Conservation (phyloP, 1,140 invertebrate species). For the Brachionus rubens region DNA sequence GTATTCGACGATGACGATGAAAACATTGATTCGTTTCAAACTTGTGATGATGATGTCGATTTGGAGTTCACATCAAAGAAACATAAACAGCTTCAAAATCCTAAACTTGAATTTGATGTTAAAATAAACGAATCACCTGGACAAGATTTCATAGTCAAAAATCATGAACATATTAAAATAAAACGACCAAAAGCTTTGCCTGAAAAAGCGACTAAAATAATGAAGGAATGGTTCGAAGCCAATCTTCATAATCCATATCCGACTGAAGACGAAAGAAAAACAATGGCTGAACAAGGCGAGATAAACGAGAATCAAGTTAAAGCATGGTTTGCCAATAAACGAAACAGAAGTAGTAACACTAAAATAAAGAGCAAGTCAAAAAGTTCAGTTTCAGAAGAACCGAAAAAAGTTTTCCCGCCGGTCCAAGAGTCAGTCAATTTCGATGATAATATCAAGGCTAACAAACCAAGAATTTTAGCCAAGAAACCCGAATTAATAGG, state of each 20-base stretch:
- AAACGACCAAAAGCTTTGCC: conserved; percentile 30
- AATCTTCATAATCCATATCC: conserved; percentile 55
- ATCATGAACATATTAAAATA: background rate
- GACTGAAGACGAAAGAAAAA: conserved; percentile 51
- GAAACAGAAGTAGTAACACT: conserved; percentile 55
- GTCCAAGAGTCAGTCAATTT: background rate
- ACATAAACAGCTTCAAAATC: background rate
- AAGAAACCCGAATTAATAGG: too few relatives aligned
- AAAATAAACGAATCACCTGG: too few relatives aligned
- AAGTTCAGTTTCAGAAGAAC: background rate
- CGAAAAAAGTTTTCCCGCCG: too few relatives aligned
- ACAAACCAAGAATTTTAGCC: background rate
- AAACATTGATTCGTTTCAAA: background rate
- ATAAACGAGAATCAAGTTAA: conserved; percentile 54
- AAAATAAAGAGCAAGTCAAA: conserved; percentile 48
- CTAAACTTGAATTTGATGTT: too few relatives aligned
- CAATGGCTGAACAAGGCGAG: conserved; percentile 51
- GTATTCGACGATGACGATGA: background rate
- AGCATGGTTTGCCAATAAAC: conserved; percentile 58
- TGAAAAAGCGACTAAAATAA: conserved; percentile 50
- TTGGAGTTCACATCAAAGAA: background rate
- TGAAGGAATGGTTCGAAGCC: conserved; percentile 54
- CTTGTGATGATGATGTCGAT: background rate
- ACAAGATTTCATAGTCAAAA: too few relatives aligned
- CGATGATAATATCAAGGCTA: background rate